Evolutionary conservation across 2,113 vertebrate genomes (phyloP).

Genomic region (Siphamia tubifer): DNA sequence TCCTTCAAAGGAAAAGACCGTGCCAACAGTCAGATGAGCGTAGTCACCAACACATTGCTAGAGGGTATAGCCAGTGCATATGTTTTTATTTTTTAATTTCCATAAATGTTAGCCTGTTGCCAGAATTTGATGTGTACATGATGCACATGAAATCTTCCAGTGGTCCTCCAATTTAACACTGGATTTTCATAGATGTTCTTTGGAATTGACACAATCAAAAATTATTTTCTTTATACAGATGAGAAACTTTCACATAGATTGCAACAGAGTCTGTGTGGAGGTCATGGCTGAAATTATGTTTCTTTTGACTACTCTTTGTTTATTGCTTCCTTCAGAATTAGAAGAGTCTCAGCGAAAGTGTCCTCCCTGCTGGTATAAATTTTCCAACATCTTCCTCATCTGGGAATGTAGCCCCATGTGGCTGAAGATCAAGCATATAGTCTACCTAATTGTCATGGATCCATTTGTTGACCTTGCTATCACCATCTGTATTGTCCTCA

Average conservation of each 20-base stretch:
- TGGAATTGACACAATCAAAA: too few species aligned
- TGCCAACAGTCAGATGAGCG: constrained; percentile 95
- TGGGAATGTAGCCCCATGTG: constrained; percentile 95
- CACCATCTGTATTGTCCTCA: constrained; percentile 98
- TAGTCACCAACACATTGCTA: constrained; percentile 92
- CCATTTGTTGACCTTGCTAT: constrained; percentile 97
- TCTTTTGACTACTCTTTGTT: neutral
- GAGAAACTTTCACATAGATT: too few species aligned
- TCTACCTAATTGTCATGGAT: constrained; percentile 96
- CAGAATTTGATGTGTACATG: too few species aligned
- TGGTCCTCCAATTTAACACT: too few species aligned
- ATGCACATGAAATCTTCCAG: too few species aligned
- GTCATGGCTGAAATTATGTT: too few species aligned
- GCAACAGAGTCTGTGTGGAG: too few species aligned
- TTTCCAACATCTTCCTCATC: constrained; percentile 93
- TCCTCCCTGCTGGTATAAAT: constrained; percentile 98
- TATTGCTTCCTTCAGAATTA: constrained; percentile 80
- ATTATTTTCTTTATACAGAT: too few species aligned
- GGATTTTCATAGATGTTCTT: too few species aligned
- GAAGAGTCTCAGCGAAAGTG: constrained; percentile 97
- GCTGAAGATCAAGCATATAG: constrained; percentile 93
- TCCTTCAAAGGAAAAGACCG: constrained; percentile 93
- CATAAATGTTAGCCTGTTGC: too few species aligned
- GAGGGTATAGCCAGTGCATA: constrained; percentile 82
- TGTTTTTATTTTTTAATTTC: neutral